Evolutionary conservation across 2,888 invertebrate genomes (phyloP).

Genomic region (Acholoe squamosa): DNA sequence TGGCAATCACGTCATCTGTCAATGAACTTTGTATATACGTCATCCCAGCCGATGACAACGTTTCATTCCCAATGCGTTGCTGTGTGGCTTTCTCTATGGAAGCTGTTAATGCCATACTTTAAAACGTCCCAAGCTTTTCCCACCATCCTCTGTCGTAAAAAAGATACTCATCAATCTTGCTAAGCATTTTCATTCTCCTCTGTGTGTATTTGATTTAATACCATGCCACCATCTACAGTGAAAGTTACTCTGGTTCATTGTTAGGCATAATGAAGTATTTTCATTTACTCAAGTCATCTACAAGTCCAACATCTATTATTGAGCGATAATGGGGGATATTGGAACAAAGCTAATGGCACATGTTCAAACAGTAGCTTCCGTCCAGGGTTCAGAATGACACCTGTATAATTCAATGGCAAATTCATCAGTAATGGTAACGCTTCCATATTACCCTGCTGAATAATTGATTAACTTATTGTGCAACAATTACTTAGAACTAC

Average conservation of each 20-base stretch:
- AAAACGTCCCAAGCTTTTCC: conserved; percentile 32
- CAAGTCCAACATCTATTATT: not conserved
- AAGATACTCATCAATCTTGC: conserved; percentile 36
- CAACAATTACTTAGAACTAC: no score
- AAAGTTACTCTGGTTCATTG: not conserved
- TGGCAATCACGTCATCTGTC: conserved; percentile 56
- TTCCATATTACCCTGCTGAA: no score
- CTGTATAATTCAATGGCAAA: no score
- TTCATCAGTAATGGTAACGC: no score
- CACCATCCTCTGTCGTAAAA: not conserved
- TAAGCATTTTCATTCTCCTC: conserved; percentile 41
- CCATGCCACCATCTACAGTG: not conserved
- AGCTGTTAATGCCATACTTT: conserved; percentile 32
- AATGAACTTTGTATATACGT: conserved; percentile 51
- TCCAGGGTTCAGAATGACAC: no score
- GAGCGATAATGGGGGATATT: not conserved
- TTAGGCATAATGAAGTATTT: conserved; percentile 14
- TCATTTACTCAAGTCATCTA: conserved; percentile 37
- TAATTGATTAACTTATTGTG: no score
- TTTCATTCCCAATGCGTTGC: conserved; percentile 44
- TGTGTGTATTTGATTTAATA: conserved; percentile 17
- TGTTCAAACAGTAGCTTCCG: not conserved
- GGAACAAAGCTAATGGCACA: not conserved
- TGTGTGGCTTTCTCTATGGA: not conserved
- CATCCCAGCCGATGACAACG: conserved; percentile 53